Percentiles rank a stretch among this genome's conserved stretches.
These are phyloP conservation scores for Macrosoma leucophasiata DNA, from an alignment of 2,888 invertebrate species.

Conservation along the genomic window DNA sequence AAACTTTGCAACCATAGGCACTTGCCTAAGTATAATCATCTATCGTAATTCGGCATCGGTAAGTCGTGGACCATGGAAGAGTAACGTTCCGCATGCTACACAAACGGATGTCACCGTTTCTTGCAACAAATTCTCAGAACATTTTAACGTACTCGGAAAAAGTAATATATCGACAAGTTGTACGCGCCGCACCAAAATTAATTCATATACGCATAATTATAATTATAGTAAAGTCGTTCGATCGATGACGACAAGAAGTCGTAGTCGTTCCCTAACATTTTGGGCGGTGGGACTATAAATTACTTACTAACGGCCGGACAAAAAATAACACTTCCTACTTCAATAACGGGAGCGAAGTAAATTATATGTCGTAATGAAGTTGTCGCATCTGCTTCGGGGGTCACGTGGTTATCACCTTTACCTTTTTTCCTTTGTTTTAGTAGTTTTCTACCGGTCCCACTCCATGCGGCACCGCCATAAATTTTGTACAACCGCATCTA, in stretches of 20 bases:
- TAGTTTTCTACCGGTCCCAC: conserved; percentile 49
- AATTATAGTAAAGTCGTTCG: conserved; percentile 30
- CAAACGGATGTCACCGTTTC: no score
- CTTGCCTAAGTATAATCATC: no score
- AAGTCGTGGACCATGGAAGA: no score
- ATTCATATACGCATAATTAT: no score
- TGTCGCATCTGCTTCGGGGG: conserved; percentile 61
- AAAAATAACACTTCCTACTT: conserved; percentile 65
- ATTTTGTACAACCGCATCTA: conserved; percentile 66
- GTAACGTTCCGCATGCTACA: no score
- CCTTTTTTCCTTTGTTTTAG: conserved; percentile 45
- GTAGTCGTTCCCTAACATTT: conserved; percentile 45
- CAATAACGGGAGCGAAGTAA: conserved; percentile 68
- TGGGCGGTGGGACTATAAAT: conserved; percentile 60
- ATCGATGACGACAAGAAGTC: conserved; percentile 31
- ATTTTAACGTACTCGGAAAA: no score
- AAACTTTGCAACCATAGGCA: no score
- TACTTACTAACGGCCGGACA: conserved; percentile 52
- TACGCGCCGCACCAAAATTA: no score
- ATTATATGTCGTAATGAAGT: conserved; percentile 64
- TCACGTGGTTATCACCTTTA: conserved; percentile 48
- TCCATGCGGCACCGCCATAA: conserved; percentile 61
- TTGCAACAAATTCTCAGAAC: no score
- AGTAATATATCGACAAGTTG: no score
- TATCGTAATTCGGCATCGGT: no score